Evolutionary conservation across 2,888 invertebrate genomes (phyloP).

Genomic region (Colostygia pectinataria): DNA sequence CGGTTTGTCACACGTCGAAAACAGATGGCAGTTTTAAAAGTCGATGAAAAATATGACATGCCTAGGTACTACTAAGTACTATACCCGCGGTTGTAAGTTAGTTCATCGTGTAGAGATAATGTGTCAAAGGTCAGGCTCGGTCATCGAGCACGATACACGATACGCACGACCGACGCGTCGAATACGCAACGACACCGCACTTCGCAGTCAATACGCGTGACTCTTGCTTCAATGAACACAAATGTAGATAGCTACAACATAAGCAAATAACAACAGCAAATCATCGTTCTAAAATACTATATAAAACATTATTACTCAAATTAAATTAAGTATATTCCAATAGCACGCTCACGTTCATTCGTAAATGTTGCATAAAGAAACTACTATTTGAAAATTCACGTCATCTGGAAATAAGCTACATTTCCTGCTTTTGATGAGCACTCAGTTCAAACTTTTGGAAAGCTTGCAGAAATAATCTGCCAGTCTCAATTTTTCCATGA

Average conservation of each 20-base stretch:
- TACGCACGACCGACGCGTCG: too few relatives aligned
- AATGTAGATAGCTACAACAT: background rate
- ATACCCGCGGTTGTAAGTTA: background rate
- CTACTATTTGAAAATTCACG: too few relatives aligned
- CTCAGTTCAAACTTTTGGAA: background rate
- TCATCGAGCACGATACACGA: constrained; percentile 12
- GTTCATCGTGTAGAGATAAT: background rate
- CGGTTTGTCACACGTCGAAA: constrained; percentile 21
- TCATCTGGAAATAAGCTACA: too few relatives aligned
- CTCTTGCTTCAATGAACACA: constrained; percentile 13
- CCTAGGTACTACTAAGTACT: background rate
- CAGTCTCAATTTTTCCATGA: constrained; percentile 5
- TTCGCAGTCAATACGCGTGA: constrained; percentile 9
- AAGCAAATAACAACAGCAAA: too few relatives aligned
- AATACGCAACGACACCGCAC: constrained; percentile 18
- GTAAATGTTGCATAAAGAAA: background rate
- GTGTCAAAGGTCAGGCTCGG: constrained; percentile 17
- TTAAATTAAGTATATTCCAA: too few relatives aligned
- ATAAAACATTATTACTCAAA: too few relatives aligned
- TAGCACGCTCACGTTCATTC: too few relatives aligned
- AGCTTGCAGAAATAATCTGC: constrained; percentile 1
- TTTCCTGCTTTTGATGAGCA: background rate
- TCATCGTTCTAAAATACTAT: too few relatives aligned
- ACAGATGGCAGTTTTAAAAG: constrained; percentile 15
- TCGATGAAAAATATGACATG: constrained; percentile 12